Base-by-base conservation (phyloP, 2,888 invertebrate genomes). In the Euspilapteryx auroguttella region DNA sequence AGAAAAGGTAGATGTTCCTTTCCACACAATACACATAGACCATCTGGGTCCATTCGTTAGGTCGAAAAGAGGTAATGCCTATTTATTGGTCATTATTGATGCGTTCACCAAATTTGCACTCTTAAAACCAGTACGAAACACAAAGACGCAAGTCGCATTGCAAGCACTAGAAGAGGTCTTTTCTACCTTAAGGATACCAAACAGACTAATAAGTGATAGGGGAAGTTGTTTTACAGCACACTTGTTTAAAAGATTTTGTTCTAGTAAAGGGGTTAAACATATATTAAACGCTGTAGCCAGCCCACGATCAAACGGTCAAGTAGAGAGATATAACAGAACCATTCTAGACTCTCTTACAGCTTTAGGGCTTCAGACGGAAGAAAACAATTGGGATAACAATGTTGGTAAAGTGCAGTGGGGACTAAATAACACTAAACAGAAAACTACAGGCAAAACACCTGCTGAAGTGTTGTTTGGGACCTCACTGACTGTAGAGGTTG, bases 21-120 rank as follows among this genome's bases (percentile, higher is more conserved):
- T 71, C 21, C 45, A 61, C 27, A 58, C 53, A 0, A 15, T 65
- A 9, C 59, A 65, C 32, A 28, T 65, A 0, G 63, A 66, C 35
- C 62, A 65, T 34, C 29, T 64, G 3, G 58, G 61, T 2, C 59
- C 57, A 4, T 65, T 61, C 32, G 40, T 44, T 5, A 44, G 37
- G n/a, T 50, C 44, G 21, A 39, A 32, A 6, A 37, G 29, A 1
- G 44, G 43, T n/a, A 57, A 59, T 30, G 34, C 34, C 3, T 38
- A 58, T 21, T 24, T 57, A 8, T 30, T 64, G n/a, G 47, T 41
- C 1, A 31, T 45, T 3, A 44, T 63, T 1, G 58, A 59, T 27
- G 51, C 39, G 0, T 58, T 62, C 23, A 55, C 51, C 1, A 57
- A 58, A 30, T 55, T 44, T 33, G 33, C 45, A 1, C 37, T 55